Conservation (phyloP, 92 coral and sea anemone genomes). For the Paramuricea clavata region DNA sequence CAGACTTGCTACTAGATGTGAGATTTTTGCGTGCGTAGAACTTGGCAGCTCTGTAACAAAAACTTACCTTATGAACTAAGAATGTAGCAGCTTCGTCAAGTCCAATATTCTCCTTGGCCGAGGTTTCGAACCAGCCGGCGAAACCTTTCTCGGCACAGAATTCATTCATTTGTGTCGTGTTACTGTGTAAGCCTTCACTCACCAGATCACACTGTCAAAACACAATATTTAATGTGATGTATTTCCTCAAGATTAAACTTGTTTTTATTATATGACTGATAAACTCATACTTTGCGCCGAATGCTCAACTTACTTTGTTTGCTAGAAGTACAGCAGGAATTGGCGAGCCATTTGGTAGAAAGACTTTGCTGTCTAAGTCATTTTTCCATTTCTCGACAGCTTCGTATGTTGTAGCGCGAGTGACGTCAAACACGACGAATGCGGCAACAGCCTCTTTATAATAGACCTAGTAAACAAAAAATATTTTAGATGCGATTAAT, state of each 20-base stretch:
- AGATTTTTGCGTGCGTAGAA: no score
- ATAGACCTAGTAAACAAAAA: conserved; percentile 72
- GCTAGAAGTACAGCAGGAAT: conserved; percentile 91
- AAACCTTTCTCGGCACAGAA: conserved; percentile 96
- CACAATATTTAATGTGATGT: no score
- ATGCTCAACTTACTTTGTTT: conserved; percentile 79
- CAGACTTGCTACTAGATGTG: no score
- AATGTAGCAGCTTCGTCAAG: conserved; percentile 90
- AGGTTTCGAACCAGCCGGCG: conserved; percentile 96
- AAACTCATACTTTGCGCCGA: no score
- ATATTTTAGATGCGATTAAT: no score
- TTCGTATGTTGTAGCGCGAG: conserved; percentile 96
- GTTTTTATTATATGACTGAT: no score
- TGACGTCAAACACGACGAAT: conserved; percentile 93
- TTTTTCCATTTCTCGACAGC: conserved; percentile 97
- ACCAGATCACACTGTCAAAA: conserved; percentile 89
- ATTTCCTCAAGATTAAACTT: no score
- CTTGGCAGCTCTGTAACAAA: no score
- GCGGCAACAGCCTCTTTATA: conserved; percentile 97
- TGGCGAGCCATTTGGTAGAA: conserved; percentile 83
- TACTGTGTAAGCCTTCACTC: conserved; percentile 89
- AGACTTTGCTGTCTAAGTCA: conserved; percentile 88
- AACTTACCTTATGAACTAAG: conserved; percentile 88
- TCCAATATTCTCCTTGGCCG: conserved; percentile 94
- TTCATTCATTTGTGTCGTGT: conserved; percentile 96